These are phyloP conservation scores for Corythoichthys intestinalis DNA, from an alignment of 2,113 vertebrate species.

Conservation along the genomic window DNA sequence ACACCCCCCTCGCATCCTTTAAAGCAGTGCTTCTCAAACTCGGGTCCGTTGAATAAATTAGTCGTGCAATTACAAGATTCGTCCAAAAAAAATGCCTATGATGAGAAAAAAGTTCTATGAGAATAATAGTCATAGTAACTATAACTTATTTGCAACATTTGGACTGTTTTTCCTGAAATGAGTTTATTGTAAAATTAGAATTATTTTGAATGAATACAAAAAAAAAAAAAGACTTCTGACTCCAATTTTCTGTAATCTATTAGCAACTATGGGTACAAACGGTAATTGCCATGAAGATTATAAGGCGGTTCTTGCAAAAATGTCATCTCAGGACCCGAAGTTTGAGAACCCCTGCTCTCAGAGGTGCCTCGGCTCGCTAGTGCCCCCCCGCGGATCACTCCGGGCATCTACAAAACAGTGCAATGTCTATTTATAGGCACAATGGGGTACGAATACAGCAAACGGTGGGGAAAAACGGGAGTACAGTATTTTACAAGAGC, in stretches of 20 bases:
- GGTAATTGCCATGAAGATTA: not conserved
- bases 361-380: conserved; percentile 44
- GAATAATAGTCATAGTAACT: not conserved
- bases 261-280: not conserved
- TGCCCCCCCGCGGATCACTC: conserved; percentile 49
- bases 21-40: not conserved
- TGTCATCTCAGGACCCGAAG: not conserved
- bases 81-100: too few species aligned
- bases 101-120: not conserved
- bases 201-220: too few species aligned
- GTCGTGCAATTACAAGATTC: not conserved
- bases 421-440: conserved; percentile 75
- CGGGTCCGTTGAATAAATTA: not conserved
- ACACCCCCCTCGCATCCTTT: not conserved
- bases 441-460: conserved; percentile 66
- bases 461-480: conserved; percentile 40
- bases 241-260: not conserved
- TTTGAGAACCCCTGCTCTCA: conserved; percentile 23
- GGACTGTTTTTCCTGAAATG: too few species aligned
- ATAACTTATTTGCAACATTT: too few species aligned
- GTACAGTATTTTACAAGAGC: conserved; percentile 47
- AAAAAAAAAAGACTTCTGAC: too few species aligned
- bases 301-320: not conserved
- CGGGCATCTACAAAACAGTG: conserved; percentile 71
- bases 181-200: too few species aligned